Percentiles rank a stretch among this genome's conserved stretches.
Evolutionary conservation across 2,797 vertebrate species (phyloP).

Genomic region (Propithecus deckenii): DNA sequence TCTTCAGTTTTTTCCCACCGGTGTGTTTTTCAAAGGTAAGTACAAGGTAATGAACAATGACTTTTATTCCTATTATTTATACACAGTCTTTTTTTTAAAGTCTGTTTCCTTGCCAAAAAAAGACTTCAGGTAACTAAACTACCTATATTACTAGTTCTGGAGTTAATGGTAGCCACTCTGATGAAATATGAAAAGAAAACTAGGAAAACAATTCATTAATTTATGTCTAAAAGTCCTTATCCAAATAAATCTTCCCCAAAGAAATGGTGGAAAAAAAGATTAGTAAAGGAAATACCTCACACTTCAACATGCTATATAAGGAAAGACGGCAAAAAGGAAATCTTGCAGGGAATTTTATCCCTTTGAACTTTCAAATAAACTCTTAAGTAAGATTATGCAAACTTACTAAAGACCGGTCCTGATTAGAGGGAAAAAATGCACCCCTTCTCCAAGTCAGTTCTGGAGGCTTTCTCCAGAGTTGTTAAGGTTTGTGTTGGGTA

Average conservation of each 20-base stretch:
- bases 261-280: conserved; percentile 46
- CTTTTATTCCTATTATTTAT: conserved; percentile 42
- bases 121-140: conserved; percentile 24
- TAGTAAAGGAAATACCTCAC: conserved; percentile 53
- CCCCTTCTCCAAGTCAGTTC: conserved; percentile 80
- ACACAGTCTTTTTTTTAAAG: not conserved
- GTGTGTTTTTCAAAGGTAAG: conserved; percentile 37
- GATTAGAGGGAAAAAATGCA: conserved; percentile 80
- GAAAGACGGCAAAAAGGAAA: conserved; percentile 73
- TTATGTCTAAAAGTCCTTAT: conserved; percentile 51
- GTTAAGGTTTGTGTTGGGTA: conserved; percentile 83
- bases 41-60: conserved; percentile 15
- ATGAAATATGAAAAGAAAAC: conserved; percentile 40
- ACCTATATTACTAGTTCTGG: conserved; percentile 34
- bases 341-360: conserved; percentile 78
- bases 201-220: conserved; percentile 61
- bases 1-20: conserved; percentile 51
- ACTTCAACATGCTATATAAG: conserved; percentile 75
- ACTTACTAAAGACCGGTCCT: conserved; percentile 81
- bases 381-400: conserved; percentile 82
- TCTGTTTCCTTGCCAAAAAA: not conserved
- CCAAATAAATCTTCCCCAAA: conserved; percentile 59
- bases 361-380: conserved; percentile 80
- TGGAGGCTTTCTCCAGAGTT: conserved; percentile 84
- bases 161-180: conserved; percentile 31